Base-by-base conservation (phyloP, 1,140 invertebrate species). In the Choristoneura fumiferana region DNA sequence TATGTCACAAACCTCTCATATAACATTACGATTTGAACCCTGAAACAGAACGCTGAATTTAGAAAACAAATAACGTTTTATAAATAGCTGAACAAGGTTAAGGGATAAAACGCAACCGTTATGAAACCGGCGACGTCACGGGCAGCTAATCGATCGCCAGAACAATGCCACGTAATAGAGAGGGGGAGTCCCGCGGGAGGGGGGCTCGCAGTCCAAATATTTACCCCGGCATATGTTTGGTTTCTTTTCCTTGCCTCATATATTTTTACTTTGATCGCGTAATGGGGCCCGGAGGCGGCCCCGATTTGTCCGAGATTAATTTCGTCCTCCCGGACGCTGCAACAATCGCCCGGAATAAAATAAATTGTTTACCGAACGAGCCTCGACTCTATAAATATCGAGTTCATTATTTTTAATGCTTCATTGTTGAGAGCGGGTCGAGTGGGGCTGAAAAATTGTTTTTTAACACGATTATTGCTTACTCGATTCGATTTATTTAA, bases 221-320 rank as follows among this genome's bases (percentile, higher is more conserved):
- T 88, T 85, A 80, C 74, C 57, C 62, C 69, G 71, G 81, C 76
- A 84, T 84, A 84, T 85, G 84, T 82, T 87, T 87, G 81, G 77
- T 85, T 88, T 88, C 85, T 81, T 88, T 88, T 83, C 73, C 78
- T 79, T 77, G 76, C 74, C 74, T 85, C 82, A 85, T 86, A 84
- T 85, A 84, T 88, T 88, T 86, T 84, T 78, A 77, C 81, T 86
- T 77, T 78, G 72, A 80, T 80, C 72, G 68, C 67, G 73, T 80
- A 84, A 84, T 80, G 64, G 73, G 70, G 71, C 69, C 78, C 77
- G 54, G 64, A 72, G 84, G 80, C 77, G 68, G 67, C 70, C 65
- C 58, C 73, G 71, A 81, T 82, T 86, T 79, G 74, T 71, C 71
- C 73, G 72, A 78, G 73, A 84, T 77, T 84, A 83, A 85, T 86